Evolutionary conservation across 2,113 vertebrate species (phyloP).

Genomic region (Puffinus mauretanicus): DNA sequence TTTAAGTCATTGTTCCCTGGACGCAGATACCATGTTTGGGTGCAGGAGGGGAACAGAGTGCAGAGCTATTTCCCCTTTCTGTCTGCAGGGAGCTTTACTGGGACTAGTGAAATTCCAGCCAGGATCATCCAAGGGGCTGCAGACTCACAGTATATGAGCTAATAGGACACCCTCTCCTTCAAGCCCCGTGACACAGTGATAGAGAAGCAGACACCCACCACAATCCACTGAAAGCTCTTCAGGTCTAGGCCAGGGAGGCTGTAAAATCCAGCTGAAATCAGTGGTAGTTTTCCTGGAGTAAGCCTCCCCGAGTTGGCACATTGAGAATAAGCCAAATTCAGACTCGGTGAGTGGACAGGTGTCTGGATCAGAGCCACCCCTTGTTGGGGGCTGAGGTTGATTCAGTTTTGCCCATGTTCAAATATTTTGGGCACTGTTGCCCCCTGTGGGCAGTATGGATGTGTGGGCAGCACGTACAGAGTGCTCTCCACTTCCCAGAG

Average conservation of each 20-base stretch:
- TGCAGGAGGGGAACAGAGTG: constrained; percentile 40
- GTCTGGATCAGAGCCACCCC: not conserved
- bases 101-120: constrained; percentile 42
- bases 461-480: not conserved
- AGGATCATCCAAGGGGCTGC: not conserved
- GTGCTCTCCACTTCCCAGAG: not conserved
- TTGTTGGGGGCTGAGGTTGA: not conserved
- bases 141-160: not conserved
- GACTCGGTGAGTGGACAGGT: not conserved
- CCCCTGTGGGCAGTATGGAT: not conserved
- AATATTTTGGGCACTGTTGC: constrained; percentile 4
- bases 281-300: not conserved
- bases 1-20: constrained; percentile 74
- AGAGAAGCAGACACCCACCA: not conserved
- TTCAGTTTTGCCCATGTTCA: not conserved
- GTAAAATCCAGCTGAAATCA: not conserved
- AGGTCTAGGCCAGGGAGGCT: not conserved
- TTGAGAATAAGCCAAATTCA: not conserved
- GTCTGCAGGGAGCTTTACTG: constrained; percentile 35
- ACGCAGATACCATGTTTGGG: constrained; percentile 64
- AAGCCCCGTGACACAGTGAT: not conserved
- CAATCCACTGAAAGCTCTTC: not conserved
- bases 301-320: not conserved
- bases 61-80: constrained; percentile 50
- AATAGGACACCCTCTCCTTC: not conserved